Conservation (phyloP, 1,140 invertebrate species). For the Magallana ariakensis region DNA sequence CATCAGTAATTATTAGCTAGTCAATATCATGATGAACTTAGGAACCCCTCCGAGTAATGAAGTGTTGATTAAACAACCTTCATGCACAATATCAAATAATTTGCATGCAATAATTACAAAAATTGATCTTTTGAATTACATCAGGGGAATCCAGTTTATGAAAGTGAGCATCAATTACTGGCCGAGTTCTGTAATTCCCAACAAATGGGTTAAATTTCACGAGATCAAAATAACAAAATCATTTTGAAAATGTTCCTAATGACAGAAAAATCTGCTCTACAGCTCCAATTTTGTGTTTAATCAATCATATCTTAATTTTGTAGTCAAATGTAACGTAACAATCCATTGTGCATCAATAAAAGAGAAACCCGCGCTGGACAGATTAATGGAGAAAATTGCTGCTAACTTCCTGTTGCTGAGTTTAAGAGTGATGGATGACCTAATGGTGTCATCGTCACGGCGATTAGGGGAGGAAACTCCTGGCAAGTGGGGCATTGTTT, state of each 20-base stretch:
- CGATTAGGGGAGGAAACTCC: slow-evolving; percentile 12
- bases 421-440: slow-evolving; percentile 21
- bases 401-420: slow-evolving; percentile 9
- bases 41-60: slow-evolving; percentile 8
- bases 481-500: background rate
- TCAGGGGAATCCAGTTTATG: background rate
- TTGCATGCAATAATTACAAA: slow-evolving; percentile 19
- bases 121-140: slow-evolving; percentile 6
- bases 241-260: slow-evolving; percentile 13
- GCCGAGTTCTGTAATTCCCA: background rate
- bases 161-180: slow-evolving; percentile 10
- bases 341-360: slow-evolving; percentile 21
- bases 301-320: slow-evolving; percentile 33
- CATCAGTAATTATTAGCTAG: background rate
- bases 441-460: slow-evolving; percentile 24
- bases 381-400: slow-evolving; percentile 26
- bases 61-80: slow-evolving; percentile 16
- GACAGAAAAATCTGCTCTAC: slow-evolving; percentile 29
- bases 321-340: slow-evolving; percentile 36
- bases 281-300: slow-evolving; percentile 28
- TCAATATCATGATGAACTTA: slow-evolving; percentile 24
- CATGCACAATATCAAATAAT: slow-evolving; percentile 25
- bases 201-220: slow-evolving; percentile 30
- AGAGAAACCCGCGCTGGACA: slow-evolving; percentile 5
- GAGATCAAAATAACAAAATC: slow-evolving; percentile 19